phyloP scores from a whole-genome alignment of 2,888 invertebrate species.

The Ophioninae sp. region DNA sequence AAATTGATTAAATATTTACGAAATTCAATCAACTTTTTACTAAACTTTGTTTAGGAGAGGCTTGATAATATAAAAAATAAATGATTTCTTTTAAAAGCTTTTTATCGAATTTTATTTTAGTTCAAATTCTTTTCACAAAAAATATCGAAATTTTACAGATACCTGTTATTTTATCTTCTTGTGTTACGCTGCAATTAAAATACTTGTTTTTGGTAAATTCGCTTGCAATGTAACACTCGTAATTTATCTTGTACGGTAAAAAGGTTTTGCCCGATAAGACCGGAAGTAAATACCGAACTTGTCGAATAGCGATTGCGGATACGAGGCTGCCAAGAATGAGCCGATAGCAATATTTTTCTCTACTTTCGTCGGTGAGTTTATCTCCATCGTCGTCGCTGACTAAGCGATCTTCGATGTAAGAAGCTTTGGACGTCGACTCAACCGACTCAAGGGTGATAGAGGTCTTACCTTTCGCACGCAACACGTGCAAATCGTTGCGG shows the following conservation, averaged over 20 bases:
- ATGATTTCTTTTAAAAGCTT: too few species aligned
- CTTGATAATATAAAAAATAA: too few species aligned
- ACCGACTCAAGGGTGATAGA: conserved; percentile 21
- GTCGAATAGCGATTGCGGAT: conserved; percentile 1
- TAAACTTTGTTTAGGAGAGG: too few species aligned
- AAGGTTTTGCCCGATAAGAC: conserved; percentile 23
- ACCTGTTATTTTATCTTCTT: too few species aligned
- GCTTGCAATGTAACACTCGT: conserved; percentile 12
- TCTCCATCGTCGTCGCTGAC: conserved; percentile 38
- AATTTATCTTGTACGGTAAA: conserved; percentile 39
- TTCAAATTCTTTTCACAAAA: not conserved
- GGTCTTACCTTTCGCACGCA: conserved; percentile 55
- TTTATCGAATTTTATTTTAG: too few species aligned
- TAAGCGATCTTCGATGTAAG: conserved; percentile 29
- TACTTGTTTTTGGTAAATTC: not conserved
- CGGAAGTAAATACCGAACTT: conserved; percentile 44
- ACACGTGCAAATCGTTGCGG: conserved; percentile 55
- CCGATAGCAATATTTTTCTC: conserved; percentile 41
- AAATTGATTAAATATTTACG: too few species aligned
- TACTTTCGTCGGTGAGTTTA: conserved; percentile 47
- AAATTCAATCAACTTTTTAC: too few species aligned
- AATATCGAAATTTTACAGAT: too few species aligned
- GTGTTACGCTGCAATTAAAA: too few species aligned
- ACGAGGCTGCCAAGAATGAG: conserved; percentile 13
- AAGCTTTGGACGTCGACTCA: not conserved